Base-by-base conservation (phyloP, 2,113 vertebrate genomes). In the Propithecus coquereli region DNA sequence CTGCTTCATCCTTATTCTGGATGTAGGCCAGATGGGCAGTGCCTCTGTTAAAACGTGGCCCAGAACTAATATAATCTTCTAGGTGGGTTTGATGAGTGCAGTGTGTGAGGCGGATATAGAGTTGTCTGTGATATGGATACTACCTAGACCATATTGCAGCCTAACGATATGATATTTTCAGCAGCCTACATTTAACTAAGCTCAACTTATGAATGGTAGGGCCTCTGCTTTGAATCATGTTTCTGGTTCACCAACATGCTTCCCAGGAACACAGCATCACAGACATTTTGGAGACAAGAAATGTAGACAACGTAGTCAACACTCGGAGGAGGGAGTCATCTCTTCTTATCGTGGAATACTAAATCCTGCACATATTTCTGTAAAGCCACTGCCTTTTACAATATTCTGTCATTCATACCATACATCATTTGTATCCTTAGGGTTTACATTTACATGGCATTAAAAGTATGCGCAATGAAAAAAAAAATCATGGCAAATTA, bases 391-490 rank as follows among this genome's bases (percentile, higher is more conserved):
- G 34, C 66, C 17, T 57, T 81, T 86, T 79, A 66, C 3, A 45
- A 40, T 80, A 73, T 52, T 65, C 20, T 70, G 27, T 57, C 65
- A 70, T 47, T 94, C 79, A 90, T 66, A 11, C 0, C 20, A 17
- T 37, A 65, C 45, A 17, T 30, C 59, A 80, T 68, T 84, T 52
- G 23, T n/a, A n/a, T 40, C 12, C 66, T 66, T 61, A 57, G 30
- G 8, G 54, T 40, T n/a, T n/a, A 70, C 4, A 59, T 40, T 81
- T 13, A 50, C 6, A 43, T n/a, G n/a, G 18, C 30, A 89, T 70
- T 70, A 77, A 89, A 87, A 87, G 76, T 32, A 74, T 17, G 47
- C 32, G 89, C 90, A 81, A 70, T 59, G 76, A 68, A 92, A 94
- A 76, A 82, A 82, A 94, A 57, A 71, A 43, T 13, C n/a, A 63